Conservation (phyloP, 2,113 vertebrate species). For the Nematolebias whitei region DNA sequence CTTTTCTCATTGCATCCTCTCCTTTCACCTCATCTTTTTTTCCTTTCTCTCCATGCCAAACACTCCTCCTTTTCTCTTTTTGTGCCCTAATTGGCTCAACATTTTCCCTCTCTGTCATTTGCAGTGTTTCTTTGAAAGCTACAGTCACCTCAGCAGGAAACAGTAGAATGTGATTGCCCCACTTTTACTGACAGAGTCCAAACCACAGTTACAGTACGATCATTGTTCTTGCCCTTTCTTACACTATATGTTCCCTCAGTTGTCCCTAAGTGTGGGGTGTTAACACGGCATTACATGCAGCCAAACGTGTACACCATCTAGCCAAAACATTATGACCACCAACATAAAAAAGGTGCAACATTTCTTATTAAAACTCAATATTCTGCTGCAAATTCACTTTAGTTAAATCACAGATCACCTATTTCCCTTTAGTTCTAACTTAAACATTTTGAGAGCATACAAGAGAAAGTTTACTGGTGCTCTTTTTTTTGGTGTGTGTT, state of each 20-base stretch:
- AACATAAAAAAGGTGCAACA: neutral
- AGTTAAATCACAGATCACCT: too few species aligned
- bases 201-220: constrained; percentile 57
- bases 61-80: constrained; percentile 43
- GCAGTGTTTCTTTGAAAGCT: constrained; percentile 66
- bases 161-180: constrained; percentile 42
- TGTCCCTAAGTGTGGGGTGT: constrained; percentile 18
- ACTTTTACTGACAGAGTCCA: constrained; percentile 52
- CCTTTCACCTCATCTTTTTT: constrained; percentile 35
- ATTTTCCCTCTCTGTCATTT: constrained; percentile 64
- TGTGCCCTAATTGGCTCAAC: constrained; percentile 71
- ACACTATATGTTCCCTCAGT: constrained; percentile 30
- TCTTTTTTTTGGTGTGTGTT: too few species aligned
- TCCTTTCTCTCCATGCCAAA: constrained; percentile 21
- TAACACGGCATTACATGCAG: constrained; percentile 10
- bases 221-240: constrained; percentile 64
- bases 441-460: too few species aligned
- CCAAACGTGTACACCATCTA: constrained; percentile 1
- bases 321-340: neutral
- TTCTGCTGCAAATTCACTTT: neutral
- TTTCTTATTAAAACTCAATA: neutral
- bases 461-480: too few species aligned
- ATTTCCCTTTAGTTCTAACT: too few species aligned
- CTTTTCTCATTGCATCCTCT: constrained; percentile 47
- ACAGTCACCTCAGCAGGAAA: constrained; percentile 65